A percentile compares a stretch with the other conserved stretches of the same genome.
These are phyloP conservation scores for Dryoscopus gambensis DNA, from an alignment of 2,113 vertebrate genomes.

Conservation along the genomic window DNA sequence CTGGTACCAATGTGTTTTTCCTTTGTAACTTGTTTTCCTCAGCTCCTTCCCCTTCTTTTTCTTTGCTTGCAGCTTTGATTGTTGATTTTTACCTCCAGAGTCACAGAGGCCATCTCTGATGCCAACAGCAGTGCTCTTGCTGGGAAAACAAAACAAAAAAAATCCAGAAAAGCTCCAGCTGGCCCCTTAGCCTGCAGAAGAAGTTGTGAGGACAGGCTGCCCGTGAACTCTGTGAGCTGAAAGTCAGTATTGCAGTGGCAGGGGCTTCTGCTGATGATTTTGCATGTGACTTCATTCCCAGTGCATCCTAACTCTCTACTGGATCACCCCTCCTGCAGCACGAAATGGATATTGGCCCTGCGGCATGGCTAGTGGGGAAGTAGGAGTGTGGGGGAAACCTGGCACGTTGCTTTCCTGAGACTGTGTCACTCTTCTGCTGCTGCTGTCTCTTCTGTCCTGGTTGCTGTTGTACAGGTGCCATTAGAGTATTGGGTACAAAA, in stretches of 20 bases:
- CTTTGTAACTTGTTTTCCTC: slow-evolving; percentile 37
- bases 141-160: slow-evolving; percentile 8
- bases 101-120: slow-evolving; percentile 60
- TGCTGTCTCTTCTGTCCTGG: neutral
- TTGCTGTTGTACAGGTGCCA: neutral
- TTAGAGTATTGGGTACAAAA: neutral
- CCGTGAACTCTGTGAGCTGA: slow-evolving; percentile 34
- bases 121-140: slow-evolving; percentile 19
- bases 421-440: neutral
- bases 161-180: slow-evolving; percentile 23
- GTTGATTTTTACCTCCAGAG: slow-evolving; percentile 65
- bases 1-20: neutral
- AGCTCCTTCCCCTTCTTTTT: slow-evolving; percentile 58
- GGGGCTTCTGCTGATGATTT: slow-evolving; percentile 3
- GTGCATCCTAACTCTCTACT: slow-evolving; percentile 32
- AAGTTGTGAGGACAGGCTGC: slow-evolving; percentile 39
- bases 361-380: neutral
- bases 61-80: slow-evolving; percentile 62
- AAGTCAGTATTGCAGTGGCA: slow-evolving; percentile 23
- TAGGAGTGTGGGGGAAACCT: neutral
- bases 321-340: slow-evolving; percentile 20
- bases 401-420: neutral
- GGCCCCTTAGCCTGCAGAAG: slow-evolving; percentile 39
- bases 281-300: slow-evolving; percentile 46
- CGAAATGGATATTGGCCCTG: neutral